Evolutionary conservation across 2,797 vertebrate genomes (phyloP), one percentile per base, ranked within the genome.

Genomic region (Stomatorhinus walkeri): DNA sequence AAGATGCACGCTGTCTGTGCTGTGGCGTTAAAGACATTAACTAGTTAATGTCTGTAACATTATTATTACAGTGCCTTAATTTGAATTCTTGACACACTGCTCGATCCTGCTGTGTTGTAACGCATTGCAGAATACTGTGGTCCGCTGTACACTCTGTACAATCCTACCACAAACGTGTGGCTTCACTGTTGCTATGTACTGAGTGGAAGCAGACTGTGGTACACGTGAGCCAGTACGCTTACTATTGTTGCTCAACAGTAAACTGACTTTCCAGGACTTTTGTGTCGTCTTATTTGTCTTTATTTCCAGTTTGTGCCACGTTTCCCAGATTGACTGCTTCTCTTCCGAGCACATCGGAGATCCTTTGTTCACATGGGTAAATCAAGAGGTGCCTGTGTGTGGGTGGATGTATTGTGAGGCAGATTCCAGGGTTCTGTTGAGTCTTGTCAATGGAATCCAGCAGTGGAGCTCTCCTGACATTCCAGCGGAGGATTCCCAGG

Each of bases 371-470:
- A 28, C n/a, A n/a, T 68, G 5, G 22, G 19, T 87, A 76, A 83
- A 56, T 48, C 4, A 52, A 48, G 48, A 61, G 56, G 36, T 59
- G 72, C 4, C 24, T 54, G 87, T 32, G 19, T 28, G 88, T 92
- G 93, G 52, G 81, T 87, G 88, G 12, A 72, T 54, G 49, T 93
- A n/a, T 24, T 3, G 85, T 24, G n/a, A 87, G 61, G 61, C 22
- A 22, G 92, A 96, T 96, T 96, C 95, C 94, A 94, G 94, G 91
- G 91, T 93, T 91, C 90, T 96, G 96, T 96, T 89, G 87, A 91
- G 95, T 96, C 96, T 96, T 96, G 96, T 96, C 91, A 90, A 28
- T 93, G 92, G 95, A 96, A 94, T 96, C 94, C 90, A 90, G 40
- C 76, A 16, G 86, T n/a, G 89, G 85, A 72, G 90, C 89, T 92